Base-by-base conservation (phyloP, 2,888 invertebrate species). In the Scaptodrosophila latifasciaeformis region DNA sequence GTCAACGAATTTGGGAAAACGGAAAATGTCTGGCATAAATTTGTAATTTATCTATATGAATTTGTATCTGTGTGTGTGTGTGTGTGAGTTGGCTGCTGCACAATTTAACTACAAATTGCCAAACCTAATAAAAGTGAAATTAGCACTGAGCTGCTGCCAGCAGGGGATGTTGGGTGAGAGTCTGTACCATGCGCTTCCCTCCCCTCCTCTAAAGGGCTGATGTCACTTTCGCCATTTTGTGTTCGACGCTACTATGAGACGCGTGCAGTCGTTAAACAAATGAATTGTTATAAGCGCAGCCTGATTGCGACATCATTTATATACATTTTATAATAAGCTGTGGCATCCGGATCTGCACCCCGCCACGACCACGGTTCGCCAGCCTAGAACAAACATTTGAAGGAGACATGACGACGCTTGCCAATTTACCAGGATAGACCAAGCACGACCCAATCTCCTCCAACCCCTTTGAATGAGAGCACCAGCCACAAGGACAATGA, bases 251-350 rank as follows among this genome's bases (percentile, higher is more conserved):
- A 54, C 37, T 35, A 56, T 47, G 55, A 48, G 57, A 64, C 59
- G 71, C 74, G 64, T 55, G 55, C 59, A 62, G 57, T 83, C 81
- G 83, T 83, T 82, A 83, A 83, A 82, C 83, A 84, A 83, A 83
- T 83, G 83, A 83, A 83, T 83, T 83, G 83, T 76, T 84, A 79
- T 82, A 82, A 75, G 78, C 75, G 67, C 62, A 65, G 74, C 71
- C 70, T 82, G 84, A 84, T 83, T 83, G 84, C 81, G 61, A 51
- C 57, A 60, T 49, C 68, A 65, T 67, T 64, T 67, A 55, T 65
- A 43, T 54, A 58, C 61, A 21, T 62, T 49, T 65, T 56, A 71
- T 75, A 65, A 75, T 68, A 78, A 78, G 76, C 79, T 59, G 69
- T 59, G 52, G 57, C 65, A 7, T 24, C 37, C 37, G 17, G 15